Base-by-base conservation (phyloP, 2,888 invertebrate genomes). In the Reticulitermes lucifugus region DNA sequence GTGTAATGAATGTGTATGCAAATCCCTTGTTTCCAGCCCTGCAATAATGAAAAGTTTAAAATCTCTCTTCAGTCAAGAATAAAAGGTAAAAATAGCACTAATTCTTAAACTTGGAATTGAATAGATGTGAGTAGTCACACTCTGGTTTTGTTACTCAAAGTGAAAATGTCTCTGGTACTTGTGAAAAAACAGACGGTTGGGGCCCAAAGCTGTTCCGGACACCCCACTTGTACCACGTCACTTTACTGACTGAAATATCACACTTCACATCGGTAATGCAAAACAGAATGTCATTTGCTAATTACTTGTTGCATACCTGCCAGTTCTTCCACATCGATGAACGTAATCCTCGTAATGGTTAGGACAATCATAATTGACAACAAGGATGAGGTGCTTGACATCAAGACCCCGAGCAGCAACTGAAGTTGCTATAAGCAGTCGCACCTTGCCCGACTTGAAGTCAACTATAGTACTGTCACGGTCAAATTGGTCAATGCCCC, bases 321-420 rank as follows among this genome's bases (percentile, higher is more conserved):
- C 97, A 0, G 97, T 97, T 85, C 97, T 93, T 0, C 97, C 98
- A 91, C 98, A 99, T 90, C 99, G 95, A 91, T 99, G 99, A 35
- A 99, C 99, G 91, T 99, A 99, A 91, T 99, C 99, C 91, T 99
- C 99, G 90, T 99, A 99, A 91, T 99, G 99, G 91, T 99, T 99
- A 0, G 99, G 99, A 89, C 98, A 99, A 91, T 99, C 99, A 91
- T 98, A 99, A 92, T 99, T 99, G 22, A 99, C 96, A 3, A 99
- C 99, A 55, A 99, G 92, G 89, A 98, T 98, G 84, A 99, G 93
- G 89, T 99, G 98, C 90, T 99, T 99, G 0, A 99, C 99, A 90
- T 99, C 99, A n/a, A 99, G 92, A 0, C 99, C 99, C 85, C 99
- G 92, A 0, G 99, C 99, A 6, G 99, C 99, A 2, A 99, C 99